Base-by-base conservation (phyloP, 2,888 invertebrate genomes). In the Tachina grossa region DNA sequence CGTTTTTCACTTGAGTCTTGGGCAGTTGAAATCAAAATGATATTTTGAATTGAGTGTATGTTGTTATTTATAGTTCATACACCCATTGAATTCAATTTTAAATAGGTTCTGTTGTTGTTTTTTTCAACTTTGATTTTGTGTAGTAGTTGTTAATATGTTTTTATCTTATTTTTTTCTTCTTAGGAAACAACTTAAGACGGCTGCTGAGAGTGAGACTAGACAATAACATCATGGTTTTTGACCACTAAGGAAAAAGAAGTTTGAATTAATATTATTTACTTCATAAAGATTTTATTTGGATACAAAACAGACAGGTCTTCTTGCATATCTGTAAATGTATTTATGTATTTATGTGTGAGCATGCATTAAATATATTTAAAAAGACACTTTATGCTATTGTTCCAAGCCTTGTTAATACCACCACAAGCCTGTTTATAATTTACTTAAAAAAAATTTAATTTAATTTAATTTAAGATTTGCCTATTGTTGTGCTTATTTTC, bases 11-110 rank as follows among this genome's bases (percentile, higher is more conserved):
- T 74, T 65, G 61, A 66, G 69, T 69, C 59, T 74, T 66, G 80
- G 65, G 82, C 74, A 53, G 85, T 81, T 74, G 19, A 80, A 83
- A 41, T 61, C 77, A 80, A 82, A 86, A 87, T 87, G 87, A 85
- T 87, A 81, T 71, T 81, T 69, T 61, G 74, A 74, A 59, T 82
- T 66, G 68, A 65, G 59, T 76, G 74, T 76, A 72, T 86, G 47
- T 85, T 86, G 85, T 82, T 87, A 85, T 87, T 85, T 87, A 87
- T 87, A 87, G 86, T 79, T 76, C 65, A 82, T 74, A 68, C 76
- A 66, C 41, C 43, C 61, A 45, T 61, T 43, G 51, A 69, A 75
- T 31, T 65, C 19, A 78, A 45, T 68, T 75, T 75, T 31, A 76
- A 71, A 72, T 76, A 71, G 79, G 79, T 83, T 83, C 68, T 85